Base-by-base conservation (phyloP, 2,797 vertebrate species). In the Mastacembelus armatus region DNA sequence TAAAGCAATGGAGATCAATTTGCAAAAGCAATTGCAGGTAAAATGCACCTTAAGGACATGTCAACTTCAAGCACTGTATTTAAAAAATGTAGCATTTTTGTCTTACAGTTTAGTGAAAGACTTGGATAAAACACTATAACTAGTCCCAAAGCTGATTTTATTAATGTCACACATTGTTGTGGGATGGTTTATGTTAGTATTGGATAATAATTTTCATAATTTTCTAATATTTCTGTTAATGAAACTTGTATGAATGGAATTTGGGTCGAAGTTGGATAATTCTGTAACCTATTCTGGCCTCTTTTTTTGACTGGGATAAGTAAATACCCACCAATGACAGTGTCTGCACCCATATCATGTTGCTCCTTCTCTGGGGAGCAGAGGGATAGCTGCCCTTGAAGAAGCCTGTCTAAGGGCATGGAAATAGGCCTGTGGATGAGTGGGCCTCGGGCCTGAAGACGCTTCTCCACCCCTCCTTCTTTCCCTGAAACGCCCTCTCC, bases 371-470 rank as follows among this genome's bases (percentile, higher is more conserved):
- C 91, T 21, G 88, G 50, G 1, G 92, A 81, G 5, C 95, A 92
- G 71, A 95, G 86, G 0, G 92, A 92, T 65, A 96, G 85, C 42
- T 94, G 93, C 10, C 92, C 92, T 65, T 97, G 92, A 8, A 99
- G 92, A 15, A 93, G 93, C 39, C 91, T 96, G 76, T 98, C 97
- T 78, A 97, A 91, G 0, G 97, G 97, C 97, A 98, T 96, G 18
- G 98, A 99, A 7, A 90, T 90, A 0, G 97, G 97, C 18, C 97
- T 95, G 0, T 93, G 92, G 82, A 94, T 95, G 65, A 94, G 91
- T 10, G 85, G 74, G 33, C 77, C 74, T 66, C 90, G 84, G 18
- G 88, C 88, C 81, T 92, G 93, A 0, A 88, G 86, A 40, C 92
- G 92, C 65, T 88, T 93, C 65, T 89, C 91, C 21, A 71, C 45